These are phyloP conservation scores for Phalacrocorax aristotelis DNA, from an alignment of 2,113 vertebrate genomes.

Conservation along the genomic window DNA sequence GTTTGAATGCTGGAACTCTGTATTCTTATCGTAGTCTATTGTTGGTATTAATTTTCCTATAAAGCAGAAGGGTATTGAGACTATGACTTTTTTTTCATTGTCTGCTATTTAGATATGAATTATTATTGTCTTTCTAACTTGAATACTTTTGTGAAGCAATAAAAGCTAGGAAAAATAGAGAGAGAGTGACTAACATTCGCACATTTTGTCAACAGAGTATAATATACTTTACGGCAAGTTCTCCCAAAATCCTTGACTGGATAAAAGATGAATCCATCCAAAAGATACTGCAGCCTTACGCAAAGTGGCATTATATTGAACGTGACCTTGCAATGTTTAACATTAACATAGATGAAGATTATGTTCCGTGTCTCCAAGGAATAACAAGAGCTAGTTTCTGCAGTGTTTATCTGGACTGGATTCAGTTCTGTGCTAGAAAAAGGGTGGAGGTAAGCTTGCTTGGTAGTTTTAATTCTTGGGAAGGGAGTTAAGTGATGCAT, in stretches of 20 bases:
- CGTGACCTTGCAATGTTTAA: conserved; percentile 93
- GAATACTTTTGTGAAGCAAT: not conserved
- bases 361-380: conserved; percentile 94
- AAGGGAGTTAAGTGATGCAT: not conserved
- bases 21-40: not conserved
- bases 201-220: conserved; percentile 83
- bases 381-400: conserved; percentile 97
- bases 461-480: not conserved
- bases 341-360: conserved; percentile 95
- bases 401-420: conserved; percentile 95
- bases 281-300: conserved; percentile 89
- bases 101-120: not conserved
- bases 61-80: not conserved
- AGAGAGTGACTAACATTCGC: not conserved
- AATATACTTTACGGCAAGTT: conserved; percentile 91
- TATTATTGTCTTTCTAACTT: not conserved
- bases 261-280: conserved; percentile 83
- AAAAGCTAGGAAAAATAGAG: not conserved
- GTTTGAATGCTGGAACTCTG: not conserved
- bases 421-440: conserved; percentile 89
- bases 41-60: not conserved
- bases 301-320: conserved; percentile 97
- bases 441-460: conserved; percentile 79
- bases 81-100: not conserved
- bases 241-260: conserved; percentile 90